Percentiles rank a stretch among this genome's conserved stretches.
Conservation (phyloP, 2,113 vertebrate genomes). For the Zosterops hypoxanthus region DNA sequence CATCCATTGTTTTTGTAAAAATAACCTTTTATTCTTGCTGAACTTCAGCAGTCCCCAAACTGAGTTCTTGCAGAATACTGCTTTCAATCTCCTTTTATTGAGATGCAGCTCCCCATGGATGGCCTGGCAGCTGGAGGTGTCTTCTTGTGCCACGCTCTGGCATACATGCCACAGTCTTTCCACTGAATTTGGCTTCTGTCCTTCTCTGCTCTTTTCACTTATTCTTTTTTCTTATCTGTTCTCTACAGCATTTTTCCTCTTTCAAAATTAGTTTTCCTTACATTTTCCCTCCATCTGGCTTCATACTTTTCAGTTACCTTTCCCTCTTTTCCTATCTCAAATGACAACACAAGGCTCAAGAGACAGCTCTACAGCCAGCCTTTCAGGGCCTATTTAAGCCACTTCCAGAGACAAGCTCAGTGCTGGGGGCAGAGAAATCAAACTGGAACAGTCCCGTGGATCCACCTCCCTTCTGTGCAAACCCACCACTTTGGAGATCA, state of each 20-base stretch:
- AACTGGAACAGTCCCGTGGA: background rate
- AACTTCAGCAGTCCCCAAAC: background rate
- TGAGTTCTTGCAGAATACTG: background rate
- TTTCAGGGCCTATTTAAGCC: background rate
- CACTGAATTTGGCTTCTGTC: background rate
- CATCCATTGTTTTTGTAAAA: background rate
- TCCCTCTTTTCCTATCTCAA: background rate
- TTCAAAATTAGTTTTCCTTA: background rate
- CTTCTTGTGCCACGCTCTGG: constrained; percentile 13
- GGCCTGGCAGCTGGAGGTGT: constrained; percentile 8
- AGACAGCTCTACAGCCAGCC: background rate
- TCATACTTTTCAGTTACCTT: background rate
- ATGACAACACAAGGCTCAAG: background rate
- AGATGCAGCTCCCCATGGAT: background rate
- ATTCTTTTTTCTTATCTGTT: constrained; percentile 38
- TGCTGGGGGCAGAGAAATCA: background rate
- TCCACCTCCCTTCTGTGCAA: background rate
- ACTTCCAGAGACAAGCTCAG: background rate
- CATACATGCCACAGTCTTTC: background rate
- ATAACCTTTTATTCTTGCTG: constrained; percentile 21
- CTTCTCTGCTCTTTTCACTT: background rate
- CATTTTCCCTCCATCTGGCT: background rate
- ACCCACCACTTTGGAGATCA: background rate
- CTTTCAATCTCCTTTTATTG: constrained; percentile 4
- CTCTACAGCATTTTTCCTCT: background rate